Evolutionary conservation across 2,797 vertebrate genomes (phyloP).

Genomic region (Threskiornis aethiopicus): DNA sequence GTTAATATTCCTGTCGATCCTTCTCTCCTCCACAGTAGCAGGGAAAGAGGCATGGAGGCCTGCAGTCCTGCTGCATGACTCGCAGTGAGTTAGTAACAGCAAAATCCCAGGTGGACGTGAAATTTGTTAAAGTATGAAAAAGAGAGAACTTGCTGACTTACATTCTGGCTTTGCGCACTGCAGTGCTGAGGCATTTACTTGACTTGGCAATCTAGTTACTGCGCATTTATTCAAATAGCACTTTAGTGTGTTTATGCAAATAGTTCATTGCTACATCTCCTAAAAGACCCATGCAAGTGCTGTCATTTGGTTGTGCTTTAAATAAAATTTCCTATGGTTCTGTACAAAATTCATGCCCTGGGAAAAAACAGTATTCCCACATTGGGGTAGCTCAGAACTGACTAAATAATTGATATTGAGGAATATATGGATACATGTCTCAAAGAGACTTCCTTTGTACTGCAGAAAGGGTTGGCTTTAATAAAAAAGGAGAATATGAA

Average conservation of each 20-base stretch:
- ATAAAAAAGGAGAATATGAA: background rate
- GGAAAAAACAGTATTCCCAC: background rate
- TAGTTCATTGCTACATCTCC: conserved; percentile 1
- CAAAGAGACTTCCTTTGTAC: background rate
- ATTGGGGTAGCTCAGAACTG: background rate
- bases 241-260: conserved; percentile 41
- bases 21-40: background rate
- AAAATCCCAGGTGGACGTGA: background rate
- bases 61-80: background rate
- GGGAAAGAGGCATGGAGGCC: background rate
- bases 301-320: conserved; percentile 9
- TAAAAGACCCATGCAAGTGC: background rate
- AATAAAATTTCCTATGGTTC: background rate
- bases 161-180: conserved; percentile 13
- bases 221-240: background rate
- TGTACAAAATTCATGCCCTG: background rate
- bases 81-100: rapidly evolving
- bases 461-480: background rate
- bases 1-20: background rate
- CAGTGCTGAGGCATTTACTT: background rate
- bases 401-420: background rate
- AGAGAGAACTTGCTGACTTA: conserved; percentile 36
- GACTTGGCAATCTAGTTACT: conserved; percentile 7
- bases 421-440: background rate
- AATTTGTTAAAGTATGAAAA: background rate